These are phyloP conservation scores for Polypterus senegalus DNA, from an alignment of 2,113 vertebrate species.

Conservation along the genomic window DNA sequence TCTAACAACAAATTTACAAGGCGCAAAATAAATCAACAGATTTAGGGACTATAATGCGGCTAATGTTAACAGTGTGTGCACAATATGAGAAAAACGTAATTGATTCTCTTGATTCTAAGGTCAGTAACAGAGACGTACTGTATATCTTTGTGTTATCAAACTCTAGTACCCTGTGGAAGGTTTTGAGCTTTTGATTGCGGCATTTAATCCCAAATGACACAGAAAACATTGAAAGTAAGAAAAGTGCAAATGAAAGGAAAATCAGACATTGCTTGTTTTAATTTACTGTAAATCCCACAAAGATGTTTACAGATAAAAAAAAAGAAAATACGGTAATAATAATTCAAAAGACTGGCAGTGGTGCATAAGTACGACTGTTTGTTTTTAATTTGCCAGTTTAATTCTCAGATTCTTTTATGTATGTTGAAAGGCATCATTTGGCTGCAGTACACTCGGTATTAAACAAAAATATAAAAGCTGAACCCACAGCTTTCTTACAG, in stretches of 20 bases:
- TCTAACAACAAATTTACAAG: too few relatives aligned
- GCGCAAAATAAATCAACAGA: too few relatives aligned
- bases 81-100: too few relatives aligned
- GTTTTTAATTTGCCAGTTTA: conserved; percentile 39
- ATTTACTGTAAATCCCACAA: conserved; percentile 5
- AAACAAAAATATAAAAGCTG: conserved; percentile 33
- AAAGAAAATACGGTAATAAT: too few relatives aligned
- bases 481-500: conserved; percentile 47
- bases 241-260: background rate
- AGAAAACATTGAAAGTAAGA: background rate
- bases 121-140: too few relatives aligned
- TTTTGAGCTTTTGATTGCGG: too few relatives aligned
- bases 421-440: conserved; percentile 42
- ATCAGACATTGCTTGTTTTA: background rate
- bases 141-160: too few relatives aligned
- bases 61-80: too few relatives aligned
- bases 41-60: too few relatives aligned
- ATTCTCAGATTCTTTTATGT: conserved; percentile 37
- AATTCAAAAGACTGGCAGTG: conserved; percentile 8
- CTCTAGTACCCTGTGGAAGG: too few relatives aligned
- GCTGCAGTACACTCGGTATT: conserved; percentile 32
- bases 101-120: too few relatives aligned
- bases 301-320: conserved; percentile 8
- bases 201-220: too few relatives aligned
- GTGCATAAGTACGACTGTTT: conserved; percentile 20